Conservation (phyloP, 2,888 invertebrate genomes). For the Polydrusus tereticollis region DNA sequence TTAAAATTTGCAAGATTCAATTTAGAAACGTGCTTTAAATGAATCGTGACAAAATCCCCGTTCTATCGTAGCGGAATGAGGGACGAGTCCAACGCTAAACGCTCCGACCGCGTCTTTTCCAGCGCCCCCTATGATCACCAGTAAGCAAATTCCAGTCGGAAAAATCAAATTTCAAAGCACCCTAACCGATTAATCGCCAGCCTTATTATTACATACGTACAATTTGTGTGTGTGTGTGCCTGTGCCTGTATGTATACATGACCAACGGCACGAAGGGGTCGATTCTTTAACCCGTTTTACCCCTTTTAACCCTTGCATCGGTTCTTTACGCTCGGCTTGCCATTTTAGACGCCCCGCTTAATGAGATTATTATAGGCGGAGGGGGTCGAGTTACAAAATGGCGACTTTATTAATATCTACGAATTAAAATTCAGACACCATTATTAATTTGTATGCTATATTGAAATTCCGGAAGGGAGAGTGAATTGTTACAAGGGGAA, state of each 20-base stretch:
- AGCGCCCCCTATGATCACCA: constrained; percentile 59
- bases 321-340: constrained; percentile 65
- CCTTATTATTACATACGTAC: constrained; percentile 55
- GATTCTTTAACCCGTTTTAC: constrained; percentile 54
- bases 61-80: constrained; percentile 62
- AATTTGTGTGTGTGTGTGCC: constrained; percentile 35
- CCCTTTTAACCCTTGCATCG: constrained; percentile 59
- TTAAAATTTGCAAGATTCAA: constrained; percentile 64
- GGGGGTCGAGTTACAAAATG: constrained; percentile 64
- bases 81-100: constrained; percentile 47
- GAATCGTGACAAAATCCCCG: constrained; percentile 63
- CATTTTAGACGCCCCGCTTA: constrained; percentile 67
- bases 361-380: constrained; percentile 67
- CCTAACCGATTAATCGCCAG: constrained; percentile 63
- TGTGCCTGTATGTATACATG: too few relatives aligned
- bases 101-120: constrained; percentile 42
- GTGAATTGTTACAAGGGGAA: constrained; percentile 22
- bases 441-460: constrained; percentile 52
- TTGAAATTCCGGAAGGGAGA: constrained; percentile 44
- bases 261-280: constrained; percentile 49
- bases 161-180: constrained; percentile 66
- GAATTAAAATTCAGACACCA: constrained; percentile 59
- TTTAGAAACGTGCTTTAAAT: constrained; percentile 60
- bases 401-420: constrained; percentile 62
- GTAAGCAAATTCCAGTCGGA: constrained; percentile 61